Percentiles rank a stretch among this genome's conserved stretches.
Evolutionary conservation across 1,140 invertebrate genomes (phyloP).

Genomic region (Eumeta japonica): DNA sequence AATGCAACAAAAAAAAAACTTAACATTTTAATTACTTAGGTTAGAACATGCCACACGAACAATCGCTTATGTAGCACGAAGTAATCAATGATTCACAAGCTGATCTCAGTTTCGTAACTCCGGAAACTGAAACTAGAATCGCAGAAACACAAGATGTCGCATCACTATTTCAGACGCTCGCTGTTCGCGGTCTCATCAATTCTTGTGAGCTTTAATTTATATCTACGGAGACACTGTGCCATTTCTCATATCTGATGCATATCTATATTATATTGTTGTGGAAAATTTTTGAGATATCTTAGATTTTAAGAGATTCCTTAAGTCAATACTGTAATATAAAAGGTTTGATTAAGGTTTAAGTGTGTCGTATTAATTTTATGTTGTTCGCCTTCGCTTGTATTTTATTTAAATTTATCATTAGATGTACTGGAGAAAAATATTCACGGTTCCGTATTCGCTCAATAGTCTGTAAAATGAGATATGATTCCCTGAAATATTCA

Average conservation of each 20-base stretch:
- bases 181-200: constrained; percentile 4
- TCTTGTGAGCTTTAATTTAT: constrained; percentile 24
- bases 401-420: too few relatives aligned
- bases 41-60: too few relatives aligned
- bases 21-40: too few relatives aligned
- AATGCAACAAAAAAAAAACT: too few relatives aligned
- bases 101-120: constrained; percentile 6
- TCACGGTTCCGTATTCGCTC: constrained; percentile 21
- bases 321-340: constrained; percentile 5
- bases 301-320: constrained; percentile 5
- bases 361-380: too few relatives aligned
- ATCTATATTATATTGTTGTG: constrained; percentile 10
- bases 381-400: too few relatives aligned
- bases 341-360: too few relatives aligned
- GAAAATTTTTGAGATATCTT: constrained; percentile 8
- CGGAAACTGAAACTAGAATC: constrained; percentile 2
- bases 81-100: too few relatives aligned
- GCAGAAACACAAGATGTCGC: too few relatives aligned
- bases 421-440: constrained; percentile 7
- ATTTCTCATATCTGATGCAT: constrained; percentile 20
- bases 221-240: constrained; percentile 20
- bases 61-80: too few relatives aligned
- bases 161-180: too few relatives aligned
- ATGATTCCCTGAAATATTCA: constrained; percentile 18
- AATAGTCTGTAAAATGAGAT: constrained; percentile 18